Percentiles rank a stretch among this genome's conserved stretches.
These are phyloP conservation scores for Drosophila paranaensis DNA, from an alignment of 2,888 invertebrate species.

Conservation along the genomic window DNA sequence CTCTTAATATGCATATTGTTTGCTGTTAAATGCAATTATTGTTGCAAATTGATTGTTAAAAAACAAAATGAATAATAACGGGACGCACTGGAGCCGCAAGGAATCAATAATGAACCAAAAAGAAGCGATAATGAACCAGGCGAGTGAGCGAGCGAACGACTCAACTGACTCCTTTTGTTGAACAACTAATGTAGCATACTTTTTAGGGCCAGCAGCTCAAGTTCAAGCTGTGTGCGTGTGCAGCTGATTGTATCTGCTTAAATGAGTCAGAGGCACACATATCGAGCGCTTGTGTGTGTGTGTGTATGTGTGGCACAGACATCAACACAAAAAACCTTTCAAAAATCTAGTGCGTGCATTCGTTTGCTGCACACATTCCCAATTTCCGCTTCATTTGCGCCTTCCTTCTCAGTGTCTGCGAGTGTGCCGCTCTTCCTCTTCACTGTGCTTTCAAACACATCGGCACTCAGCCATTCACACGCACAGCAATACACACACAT, in stretches of 20 bases:
- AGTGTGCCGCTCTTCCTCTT: conserved; percentile 15
- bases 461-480: conserved; percentile 31
- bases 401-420: conserved; percentile 12
- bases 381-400: conserved; percentile 74
- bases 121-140: neutral
- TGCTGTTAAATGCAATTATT: neutral
- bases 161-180: neutral
- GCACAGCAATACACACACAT: conserved; percentile 5
- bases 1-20: neutral
- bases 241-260: conserved; percentile 21
- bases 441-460: conserved; percentile 35
- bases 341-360: conserved; percentile 63
- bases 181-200: conserved; percentile 8
- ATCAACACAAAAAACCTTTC: conserved; percentile 73
- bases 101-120: neutral
- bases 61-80: neutral
- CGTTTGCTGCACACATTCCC: conserved; percentile 66
- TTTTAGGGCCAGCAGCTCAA: conserved; percentile 28
- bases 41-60: neutral
- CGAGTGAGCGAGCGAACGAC: neutral
- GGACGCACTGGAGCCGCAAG: neutral
- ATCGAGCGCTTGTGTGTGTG: conserved; percentile 18
- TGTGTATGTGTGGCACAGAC: conserved; percentile 9
- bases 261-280: conserved; percentile 22
- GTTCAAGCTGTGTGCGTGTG: conserved; percentile 17